Evolutionary conservation across 1,140 invertebrate species (phyloP).

Genomic region (Phthorimaea operculella): DNA sequence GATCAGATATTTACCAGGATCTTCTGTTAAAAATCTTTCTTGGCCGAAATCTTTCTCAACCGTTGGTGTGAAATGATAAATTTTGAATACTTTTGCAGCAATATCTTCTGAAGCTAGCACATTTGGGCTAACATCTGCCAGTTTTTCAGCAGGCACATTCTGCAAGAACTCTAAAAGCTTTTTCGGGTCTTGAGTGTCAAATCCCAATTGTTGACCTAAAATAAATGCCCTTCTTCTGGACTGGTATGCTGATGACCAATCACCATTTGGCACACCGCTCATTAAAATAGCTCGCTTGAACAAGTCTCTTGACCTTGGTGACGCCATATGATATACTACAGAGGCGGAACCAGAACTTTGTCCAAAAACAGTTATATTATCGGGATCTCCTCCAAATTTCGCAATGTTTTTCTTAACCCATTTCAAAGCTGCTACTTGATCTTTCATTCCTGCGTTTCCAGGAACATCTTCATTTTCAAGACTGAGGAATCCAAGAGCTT

Average conservation of each 20-base stretch:
- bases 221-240: constrained; percentile 1
- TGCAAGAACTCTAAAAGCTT: constrained; percentile 11
- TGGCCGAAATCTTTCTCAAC: constrained; percentile 53
- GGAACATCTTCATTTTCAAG: constrained; percentile 28
- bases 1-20: constrained; percentile 34
- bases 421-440: constrained; percentile 62
- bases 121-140: constrained; percentile 27
- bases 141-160: constrained; percentile 32
- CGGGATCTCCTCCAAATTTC: constrained; percentile 22
- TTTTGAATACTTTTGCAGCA: constrained; percentile 22
- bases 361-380: constrained; percentile 70
- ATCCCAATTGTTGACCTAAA: constrained; percentile 10
- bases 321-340: constrained; percentile 70
- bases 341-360: constrained; percentile 71
- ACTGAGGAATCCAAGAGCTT: constrained; percentile 65
- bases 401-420: constrained; percentile 55
- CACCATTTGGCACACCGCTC: constrained; percentile 19
- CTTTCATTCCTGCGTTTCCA: constrained; percentile 51
- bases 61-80: constrained; percentile 43
- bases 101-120: constrained; percentile 16
- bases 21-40: constrained; percentile 44
- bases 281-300: constrained; percentile 35
- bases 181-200: constrained; percentile 6
- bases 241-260: constrained; percentile 3
- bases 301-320: constrained; percentile 53